These are phyloP conservation scores for Chrysina gloriosa DNA, from an alignment of 2,888 invertebrate species.

Conservation along the genomic window DNA sequence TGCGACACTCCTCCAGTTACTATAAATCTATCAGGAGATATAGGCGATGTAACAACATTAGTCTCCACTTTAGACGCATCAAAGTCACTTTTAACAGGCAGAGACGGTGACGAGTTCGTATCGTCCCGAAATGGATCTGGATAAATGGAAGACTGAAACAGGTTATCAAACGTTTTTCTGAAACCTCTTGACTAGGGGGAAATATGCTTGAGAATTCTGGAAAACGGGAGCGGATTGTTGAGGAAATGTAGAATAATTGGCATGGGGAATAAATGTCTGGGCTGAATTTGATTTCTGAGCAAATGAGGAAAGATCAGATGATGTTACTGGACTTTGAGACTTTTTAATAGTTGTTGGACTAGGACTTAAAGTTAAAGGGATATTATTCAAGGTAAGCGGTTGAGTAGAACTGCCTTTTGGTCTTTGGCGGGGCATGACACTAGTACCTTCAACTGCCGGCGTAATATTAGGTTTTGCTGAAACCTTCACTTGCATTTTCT, in stretches of 20 bases:
- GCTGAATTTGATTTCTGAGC: constrained; percentile 38
- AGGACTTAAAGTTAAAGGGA: constrained; percentile 68
- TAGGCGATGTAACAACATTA: constrained; percentile 52
- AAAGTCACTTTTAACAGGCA: constrained; percentile 40
- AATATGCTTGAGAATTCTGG: constrained; percentile 33
- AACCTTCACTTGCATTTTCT: constrained; percentile 67
- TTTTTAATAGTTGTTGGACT: constrained; percentile 67
- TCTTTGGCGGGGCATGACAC: constrained; percentile 84
- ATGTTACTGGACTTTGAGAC: constrained; percentile 60
- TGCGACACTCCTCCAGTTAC: constrained; percentile 51
- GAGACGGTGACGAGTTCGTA: constrained; percentile 39
- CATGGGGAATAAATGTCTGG: constrained; percentile 50
- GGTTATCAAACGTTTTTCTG: constrained; percentile 68
- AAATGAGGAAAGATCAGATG: constrained; percentile 48
- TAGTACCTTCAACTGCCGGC: constrained; percentile 76
- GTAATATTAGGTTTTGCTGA: constrained; percentile 61
- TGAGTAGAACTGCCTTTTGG: constrained; percentile 75
- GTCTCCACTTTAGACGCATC: constrained; percentile 54
- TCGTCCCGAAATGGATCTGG: constrained; percentile 79
- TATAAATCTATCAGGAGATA: constrained; percentile 55
- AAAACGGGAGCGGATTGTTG: constrained; percentile 47
- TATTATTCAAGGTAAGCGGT: constrained; percentile 62
- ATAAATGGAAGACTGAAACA: constrained; percentile 75
- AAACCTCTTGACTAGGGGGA: constrained; percentile 41
- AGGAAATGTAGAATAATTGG: constrained; percentile 49